Base-by-base conservation (phyloP, 2,113 vertebrate species). In the Delphinapterus leucas region DNA sequence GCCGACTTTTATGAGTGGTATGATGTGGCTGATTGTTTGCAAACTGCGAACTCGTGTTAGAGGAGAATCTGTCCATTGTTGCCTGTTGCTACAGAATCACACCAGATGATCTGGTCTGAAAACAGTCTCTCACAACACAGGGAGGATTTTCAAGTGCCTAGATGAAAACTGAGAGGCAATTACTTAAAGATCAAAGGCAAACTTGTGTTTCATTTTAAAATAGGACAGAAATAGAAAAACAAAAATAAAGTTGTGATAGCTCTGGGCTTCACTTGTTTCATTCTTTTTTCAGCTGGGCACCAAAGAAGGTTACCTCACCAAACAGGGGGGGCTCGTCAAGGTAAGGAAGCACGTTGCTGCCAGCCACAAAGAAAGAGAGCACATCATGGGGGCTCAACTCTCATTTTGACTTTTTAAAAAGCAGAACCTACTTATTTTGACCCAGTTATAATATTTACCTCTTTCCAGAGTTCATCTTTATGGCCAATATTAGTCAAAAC, bases 251-350 rank as follows among this genome's bases (percentile, higher is more conserved):
- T 21, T 68, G 41, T 17, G 49, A n/a, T 7, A 2, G 4, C 12
- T 49, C 85, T 61, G 38, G 28, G 3, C 53, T 93, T 94, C 73
- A 96, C 13, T 12, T 3, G 26, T 38, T 7, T 88, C 33, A 28
- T 96, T 97, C 17, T 98, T 93, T 98, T 98, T 97, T 63, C 99
- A 99, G 99, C 98, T 99, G 47, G 99, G 99, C 15, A 99, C 99
- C 10, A 99, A 99, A 96, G 99, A 99, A 98, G 99, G 99, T 6
- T 99, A 99, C 97, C 99, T 99, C 96, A 98, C 99, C 97, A 99
- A 99, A 98, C 99, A 99, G 98, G 99, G 99, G 28, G 99, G 98
- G 41, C 93, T 99, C 83, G 98, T 99, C 80, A 99, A 99, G 99
- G 99, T 99, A 98, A 99, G 98, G 58, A 90, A 92, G 73, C 36